These are phyloP conservation scores for Drosophila neonasuta DNA, from an alignment of 2,888 invertebrate genomes.

Conservation along the genomic window DNA sequence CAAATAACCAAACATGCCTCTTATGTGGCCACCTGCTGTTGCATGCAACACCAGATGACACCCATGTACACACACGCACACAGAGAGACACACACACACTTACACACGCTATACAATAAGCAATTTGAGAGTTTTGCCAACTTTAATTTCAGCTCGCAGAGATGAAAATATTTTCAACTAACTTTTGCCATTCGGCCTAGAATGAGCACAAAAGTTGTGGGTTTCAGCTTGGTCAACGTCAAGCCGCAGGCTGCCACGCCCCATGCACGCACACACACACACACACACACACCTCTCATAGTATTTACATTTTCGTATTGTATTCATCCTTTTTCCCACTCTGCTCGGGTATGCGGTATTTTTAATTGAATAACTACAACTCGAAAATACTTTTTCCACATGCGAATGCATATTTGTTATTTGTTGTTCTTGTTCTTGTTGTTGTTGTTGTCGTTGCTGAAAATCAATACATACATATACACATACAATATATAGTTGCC, in stretches of 20 bases:
- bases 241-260: constrained; percentile 44
- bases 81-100: not conserved
- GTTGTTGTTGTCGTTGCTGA: constrained; percentile 10
- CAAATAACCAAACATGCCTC: constrained; percentile 36
- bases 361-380: constrained; percentile 72
- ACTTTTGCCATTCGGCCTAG: constrained; percentile 62
- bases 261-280: constrained; percentile 15
- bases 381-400: constrained; percentile 37
- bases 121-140: constrained; percentile 27
- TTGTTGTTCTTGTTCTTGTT: constrained; percentile 18
- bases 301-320: constrained; percentile 61
- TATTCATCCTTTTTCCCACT: constrained; percentile 15
- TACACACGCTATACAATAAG: constrained; percentile 11
- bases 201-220: constrained; percentile 40
- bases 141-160: constrained; percentile 47
- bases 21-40: constrained; percentile 24
- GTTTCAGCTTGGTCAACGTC: constrained; percentile 43
- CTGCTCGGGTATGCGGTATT: constrained; percentile 49
- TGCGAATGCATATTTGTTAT: constrained; percentile 8
- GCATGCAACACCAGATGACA: constrained; percentile 38
- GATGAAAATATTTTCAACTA: constrained; percentile 49
- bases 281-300: constrained; percentile 46
- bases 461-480: constrained; percentile 29
- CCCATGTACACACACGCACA: constrained; percentile 9
- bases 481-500: constrained; percentile 1